Evolutionary conservation across 2,797 vertebrate genomes (phyloP), one percentile per base, ranked within the genome.

Genomic region (Typhlichthys eigenmanni): DNA sequence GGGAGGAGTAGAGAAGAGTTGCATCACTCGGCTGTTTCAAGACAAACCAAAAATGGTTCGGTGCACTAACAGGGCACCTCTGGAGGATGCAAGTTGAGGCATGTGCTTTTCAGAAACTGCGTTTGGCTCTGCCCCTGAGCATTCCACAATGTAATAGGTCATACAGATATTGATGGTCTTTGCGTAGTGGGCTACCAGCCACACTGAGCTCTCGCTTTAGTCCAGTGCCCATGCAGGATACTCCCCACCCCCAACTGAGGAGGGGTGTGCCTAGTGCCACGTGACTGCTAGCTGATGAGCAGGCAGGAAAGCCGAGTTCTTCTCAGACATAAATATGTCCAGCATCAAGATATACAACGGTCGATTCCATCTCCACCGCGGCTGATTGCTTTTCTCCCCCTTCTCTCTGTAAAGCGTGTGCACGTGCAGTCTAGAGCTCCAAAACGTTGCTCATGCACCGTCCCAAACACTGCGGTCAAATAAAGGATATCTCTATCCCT

Each of bases 251-350:
- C n/a, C 52, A 13, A 43, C 66, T 17, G 12, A 51, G 61, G 16
- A 5, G 6, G n/a, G 14, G n/a, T 5, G n/a, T 5, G 8, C 29
- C 54, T 68, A 64, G 52, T 55, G 34, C 10, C 32, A 60, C 60
- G 68, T 75, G 68, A 53, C 72, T 19, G 57, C 66, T 67, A 57
- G 60, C 69, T 86, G 88, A 89, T 90, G 84, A 90, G 78, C 75
- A 65, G 80, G 81, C 86, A 88, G 82, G 87, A 87, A 75, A 80
- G 55, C 63, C 43, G 76, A 73, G 24, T 29, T 29, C 64, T 78
- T 66, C 81, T 80, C 71, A 43, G 77, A 64, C 85, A 89, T 85
- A 87, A 90, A 88, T 80, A 85, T 75, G 84, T 88, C 85, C 77
- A 64, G 77, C 63, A 51, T 74, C 58, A 78, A 88, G 88, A 85